Percentiles rank a stretch among this genome's conserved stretches.
These are phyloP conservation scores for Drosophila insularis DNA, from an alignment of 1,140 invertebrate species.

Conservation along the genomic window DNA sequence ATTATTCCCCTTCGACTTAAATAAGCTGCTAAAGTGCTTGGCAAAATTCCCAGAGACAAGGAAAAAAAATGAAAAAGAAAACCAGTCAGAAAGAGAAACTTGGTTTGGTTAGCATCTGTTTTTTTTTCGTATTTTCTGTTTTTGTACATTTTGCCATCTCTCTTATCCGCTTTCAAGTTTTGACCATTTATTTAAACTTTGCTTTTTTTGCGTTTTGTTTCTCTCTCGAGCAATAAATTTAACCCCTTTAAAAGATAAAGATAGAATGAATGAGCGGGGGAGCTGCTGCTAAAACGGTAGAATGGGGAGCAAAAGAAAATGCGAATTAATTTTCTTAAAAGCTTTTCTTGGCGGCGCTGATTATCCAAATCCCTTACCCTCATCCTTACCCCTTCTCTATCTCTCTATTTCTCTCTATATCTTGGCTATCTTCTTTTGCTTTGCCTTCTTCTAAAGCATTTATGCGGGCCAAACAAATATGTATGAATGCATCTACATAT, in stretches of 20 bases:
- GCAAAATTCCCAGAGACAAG: conserved; percentile 21
- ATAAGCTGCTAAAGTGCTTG: conserved; percentile 56
- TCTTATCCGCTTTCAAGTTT: conserved; percentile 70
- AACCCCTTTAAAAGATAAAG: conserved; percentile 49
- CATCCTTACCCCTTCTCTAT: not conserved
- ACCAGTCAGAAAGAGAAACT: conserved; percentile 1
- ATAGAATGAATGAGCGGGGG: conserved; percentile 5
- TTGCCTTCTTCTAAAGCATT: not conserved
- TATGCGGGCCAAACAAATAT: too few species aligned
- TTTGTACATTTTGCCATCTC: conserved; percentile 3
- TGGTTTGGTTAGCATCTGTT: conserved; percentile 20
- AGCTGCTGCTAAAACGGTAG: not conserved
- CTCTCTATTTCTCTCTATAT: not conserved
- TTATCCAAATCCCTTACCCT: conserved; percentile 54
- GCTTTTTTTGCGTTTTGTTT: conserved; percentile 63
- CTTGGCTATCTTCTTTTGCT: not conserved
- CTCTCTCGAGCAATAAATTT: conserved; percentile 67
- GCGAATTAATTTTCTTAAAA: conserved; percentile 80
- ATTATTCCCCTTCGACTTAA: conserved; percentile 59
- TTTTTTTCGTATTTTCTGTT: conserved; percentile 3
- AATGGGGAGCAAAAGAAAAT: conserved; percentile 37
- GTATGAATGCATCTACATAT: too few species aligned
- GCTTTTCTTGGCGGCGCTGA: conserved; percentile 77
- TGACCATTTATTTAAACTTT: conserved; percentile 78
- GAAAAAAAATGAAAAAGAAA: not conserved